Percentiles rank a stretch among this genome's conserved stretches.
Evolutionary conservation across 2,888 invertebrate species (phyloP).

Genomic region (Diarsia rubi): DNA sequence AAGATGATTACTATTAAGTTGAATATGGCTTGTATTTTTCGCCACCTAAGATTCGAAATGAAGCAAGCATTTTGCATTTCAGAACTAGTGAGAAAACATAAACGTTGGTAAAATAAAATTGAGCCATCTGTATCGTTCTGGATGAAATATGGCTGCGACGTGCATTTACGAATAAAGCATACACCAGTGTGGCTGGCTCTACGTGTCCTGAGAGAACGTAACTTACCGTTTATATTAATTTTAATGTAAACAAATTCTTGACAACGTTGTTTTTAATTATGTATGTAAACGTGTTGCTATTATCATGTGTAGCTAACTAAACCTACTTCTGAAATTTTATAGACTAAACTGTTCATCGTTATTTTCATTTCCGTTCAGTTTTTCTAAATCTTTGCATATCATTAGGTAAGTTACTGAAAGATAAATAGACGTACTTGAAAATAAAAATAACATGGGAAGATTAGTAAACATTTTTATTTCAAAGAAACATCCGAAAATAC

Average conservation of each 20-base stretch:
- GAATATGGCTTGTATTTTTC: neutral
- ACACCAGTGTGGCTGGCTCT: constrained; percentile 17
- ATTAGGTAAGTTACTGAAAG: neutral
- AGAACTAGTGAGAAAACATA: constrained; percentile 28
- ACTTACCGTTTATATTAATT: constrained; percentile 8
- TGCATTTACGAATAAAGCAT: constrained; percentile 38
- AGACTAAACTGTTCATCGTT: neutral
- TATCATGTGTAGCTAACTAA: too few relatives aligned
- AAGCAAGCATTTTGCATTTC: constrained; percentile 20
- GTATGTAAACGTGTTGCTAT: neutral
- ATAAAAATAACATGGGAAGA: neutral
- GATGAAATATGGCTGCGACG: constrained; percentile 47
- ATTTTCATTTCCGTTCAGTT: neutral
- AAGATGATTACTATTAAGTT: constrained; percentile 1
- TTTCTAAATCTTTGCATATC: neutral
- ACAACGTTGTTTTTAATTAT: neutral
- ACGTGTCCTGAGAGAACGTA: constrained; percentile 31
- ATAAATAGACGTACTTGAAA: neutral
- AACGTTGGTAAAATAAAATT: constrained; percentile 49
- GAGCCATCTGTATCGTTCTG: constrained; percentile 46
- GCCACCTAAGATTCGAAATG: neutral
- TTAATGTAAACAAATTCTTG: neutral
- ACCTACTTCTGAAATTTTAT: neutral
- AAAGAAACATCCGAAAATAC: constrained; percentile 5
- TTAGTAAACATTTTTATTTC: constrained; percentile 7